Evolutionary conservation across 2,113 vertebrate species (phyloP).

Genomic region (Hypocryptadius cinnamomeus): DNA sequence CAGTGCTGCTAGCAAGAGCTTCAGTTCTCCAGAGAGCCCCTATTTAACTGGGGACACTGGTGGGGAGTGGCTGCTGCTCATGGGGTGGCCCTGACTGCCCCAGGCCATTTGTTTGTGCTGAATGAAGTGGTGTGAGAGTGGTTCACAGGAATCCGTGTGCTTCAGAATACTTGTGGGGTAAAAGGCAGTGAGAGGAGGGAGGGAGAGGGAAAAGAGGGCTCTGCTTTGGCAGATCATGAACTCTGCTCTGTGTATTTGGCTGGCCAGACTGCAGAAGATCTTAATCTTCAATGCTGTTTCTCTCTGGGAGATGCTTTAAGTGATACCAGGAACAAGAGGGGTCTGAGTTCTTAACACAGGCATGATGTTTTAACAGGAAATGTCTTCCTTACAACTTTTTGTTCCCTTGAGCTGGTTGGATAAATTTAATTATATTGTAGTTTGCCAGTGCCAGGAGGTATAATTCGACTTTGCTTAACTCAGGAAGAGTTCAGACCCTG

Average conservation of each 20-base stretch:
- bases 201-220: not conserved
- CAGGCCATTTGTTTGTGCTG: not conserved
- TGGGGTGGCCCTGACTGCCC: not conserved
- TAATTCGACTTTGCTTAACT: not conserved
- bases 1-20: not conserved
- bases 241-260: not conserved
- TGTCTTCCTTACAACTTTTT: not conserved
- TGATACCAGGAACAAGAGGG: not conserved
- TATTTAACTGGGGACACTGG: not conserved
- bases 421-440: not conserved
- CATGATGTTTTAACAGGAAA: accelerated
- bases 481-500: not conserved
- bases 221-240: not conserved
- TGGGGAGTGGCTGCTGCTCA: not conserved
- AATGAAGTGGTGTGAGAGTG: not conserved
- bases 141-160: not conserved
- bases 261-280: not conserved
- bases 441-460: not conserved
- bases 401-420: not conserved
- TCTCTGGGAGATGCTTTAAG: not conserved
- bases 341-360: not conserved
- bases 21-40: not conserved
- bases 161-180: not conserved
- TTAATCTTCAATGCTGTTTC: not conserved
- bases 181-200: not conserved